Percentiles rank a stretch among this genome's conserved stretches.
phyloP scores from a whole-genome alignment of 2,888 invertebrate species.

The Amaurobius ferox region DNA sequence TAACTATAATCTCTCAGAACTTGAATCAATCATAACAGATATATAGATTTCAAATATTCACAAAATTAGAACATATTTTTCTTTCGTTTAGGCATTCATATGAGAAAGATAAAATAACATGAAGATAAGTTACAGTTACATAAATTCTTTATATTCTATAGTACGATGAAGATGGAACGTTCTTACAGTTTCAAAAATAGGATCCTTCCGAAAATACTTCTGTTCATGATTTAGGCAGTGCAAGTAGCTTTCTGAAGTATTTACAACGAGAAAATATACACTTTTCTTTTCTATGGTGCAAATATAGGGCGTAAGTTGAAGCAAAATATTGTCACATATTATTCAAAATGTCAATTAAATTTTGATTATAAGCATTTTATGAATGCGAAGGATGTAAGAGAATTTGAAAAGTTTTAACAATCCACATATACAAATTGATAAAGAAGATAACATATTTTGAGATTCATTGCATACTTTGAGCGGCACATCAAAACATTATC shows the following conservation, averaged over 20 bases:
- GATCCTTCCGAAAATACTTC: constrained; percentile 33
- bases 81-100: too few relatives aligned
- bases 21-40: background rate
- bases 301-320: background rate
- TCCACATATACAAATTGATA: too few relatives aligned
- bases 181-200: too few relatives aligned
- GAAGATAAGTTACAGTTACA: too few relatives aligned
- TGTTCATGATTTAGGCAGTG: constrained; percentile 44
- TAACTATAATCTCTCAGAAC: background rate
- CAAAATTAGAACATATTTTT: background rate
- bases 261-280: background rate
- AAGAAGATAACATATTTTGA: too few relatives aligned
- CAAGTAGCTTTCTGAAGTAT: constrained; percentile 49
- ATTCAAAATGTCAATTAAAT: too few relatives aligned
- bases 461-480: constrained; percentile 46
- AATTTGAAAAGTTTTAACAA: too few relatives aligned
- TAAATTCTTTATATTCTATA: too few relatives aligned
- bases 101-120: too few relatives aligned
- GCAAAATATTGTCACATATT: background rate
- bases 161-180: too few relatives aligned
- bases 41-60: background rate
- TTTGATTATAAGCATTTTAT: too few relatives aligned
- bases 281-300: background rate
- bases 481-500: constrained; percentile 12
- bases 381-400: too few relatives aligned